phyloP scores from a whole-genome alignment of 2,888 invertebrate species.

The Sericinus montela region DNA sequence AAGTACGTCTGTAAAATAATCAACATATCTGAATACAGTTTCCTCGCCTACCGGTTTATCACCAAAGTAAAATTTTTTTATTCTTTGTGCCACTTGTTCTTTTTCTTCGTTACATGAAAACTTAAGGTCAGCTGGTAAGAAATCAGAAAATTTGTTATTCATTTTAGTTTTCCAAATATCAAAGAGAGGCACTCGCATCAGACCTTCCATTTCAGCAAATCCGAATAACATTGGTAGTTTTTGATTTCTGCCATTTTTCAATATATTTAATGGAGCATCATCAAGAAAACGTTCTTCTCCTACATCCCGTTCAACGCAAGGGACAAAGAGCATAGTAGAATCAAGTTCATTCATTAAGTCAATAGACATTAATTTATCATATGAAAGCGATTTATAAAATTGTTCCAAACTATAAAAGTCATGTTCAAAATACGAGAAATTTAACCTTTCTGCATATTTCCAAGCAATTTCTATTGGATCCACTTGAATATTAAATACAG shows the following conservation, averaged over 20 bases:
- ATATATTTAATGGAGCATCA: conserved; percentile 37
- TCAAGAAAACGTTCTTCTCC: conserved; percentile 37
- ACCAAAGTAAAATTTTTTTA: conserved; percentile 41
- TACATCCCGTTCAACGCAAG: conserved; percentile 38
- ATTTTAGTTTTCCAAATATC: conserved; percentile 37
- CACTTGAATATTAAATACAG: conserved; percentile 36
- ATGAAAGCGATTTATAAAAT: conserved; percentile 42
- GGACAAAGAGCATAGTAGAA: conserved; percentile 27
- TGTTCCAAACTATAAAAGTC: conserved; percentile 40
- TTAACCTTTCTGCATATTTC: conserved; percentile 35
- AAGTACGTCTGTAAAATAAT: conserved; percentile 52
- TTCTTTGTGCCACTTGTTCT: conserved; percentile 30
- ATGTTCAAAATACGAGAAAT: conserved; percentile 33
- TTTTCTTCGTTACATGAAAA: conserved; percentile 37
- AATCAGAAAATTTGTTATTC: conserved; percentile 46
- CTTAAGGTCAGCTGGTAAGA: conserved; percentile 43
- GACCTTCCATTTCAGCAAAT: conserved; percentile 41
- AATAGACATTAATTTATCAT: conserved; percentile 30
- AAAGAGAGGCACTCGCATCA: conserved; percentile 27
- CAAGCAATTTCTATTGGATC: conserved; percentile 46
- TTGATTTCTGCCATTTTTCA: conserved; percentile 37
- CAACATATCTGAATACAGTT: conserved; percentile 35
- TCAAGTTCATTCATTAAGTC: conserved; percentile 23
- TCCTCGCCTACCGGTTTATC: conserved; percentile 30
- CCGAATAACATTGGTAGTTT: conserved; percentile 45